Evolutionary conservation across 37 sponge, comb jelly and placozoan genomes (phyloP).

Genomic region (Tethya wilhelma): DNA sequence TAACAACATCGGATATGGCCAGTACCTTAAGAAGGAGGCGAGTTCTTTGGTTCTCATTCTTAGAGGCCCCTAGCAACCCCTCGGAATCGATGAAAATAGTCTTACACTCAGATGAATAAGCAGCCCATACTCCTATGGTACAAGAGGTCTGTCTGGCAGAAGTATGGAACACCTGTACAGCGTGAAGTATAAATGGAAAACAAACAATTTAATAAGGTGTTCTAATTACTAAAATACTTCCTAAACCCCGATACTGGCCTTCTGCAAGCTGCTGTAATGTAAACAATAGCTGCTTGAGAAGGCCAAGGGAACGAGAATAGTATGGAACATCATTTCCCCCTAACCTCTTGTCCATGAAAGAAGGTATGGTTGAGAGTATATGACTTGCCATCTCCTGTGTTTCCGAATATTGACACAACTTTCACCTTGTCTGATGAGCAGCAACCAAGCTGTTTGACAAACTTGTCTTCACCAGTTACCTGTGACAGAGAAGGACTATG

Average conservation of each 20-base stretch:
- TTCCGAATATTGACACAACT: constrained; percentile 96
- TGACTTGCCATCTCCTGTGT: constrained; percentile 97
- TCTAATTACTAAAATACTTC: too few species aligned
- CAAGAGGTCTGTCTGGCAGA: constrained; percentile 76
- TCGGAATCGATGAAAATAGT: constrained; percentile 91
- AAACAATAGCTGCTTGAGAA: too few species aligned
- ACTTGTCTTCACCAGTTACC: constrained; percentile 50
- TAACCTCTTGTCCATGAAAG: constrained; percentile 77
- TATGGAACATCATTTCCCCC: neutral
- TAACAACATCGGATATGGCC: constrained; percentile 94
- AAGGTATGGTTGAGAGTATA: constrained; percentile 92
- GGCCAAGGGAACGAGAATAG: neutral
- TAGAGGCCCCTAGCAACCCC: constrained; percentile 83
- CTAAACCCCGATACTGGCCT: too few species aligned
- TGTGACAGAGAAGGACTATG: constrained; percentile 1
- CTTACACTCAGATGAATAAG: constrained; percentile 57
- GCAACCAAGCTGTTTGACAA: constrained; percentile 55
- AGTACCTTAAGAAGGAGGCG: constrained; percentile 88
- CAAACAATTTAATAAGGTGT: too few species aligned
- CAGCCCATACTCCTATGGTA: constrained; percentile 94
- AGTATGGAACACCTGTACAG: constrained; percentile 70
- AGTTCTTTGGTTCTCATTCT: constrained; percentile 74
- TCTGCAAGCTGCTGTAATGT: too few species aligned
- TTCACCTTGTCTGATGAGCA: constrained; percentile 57
- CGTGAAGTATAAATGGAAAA: too few species aligned